Conservation (phyloP, 2,113 vertebrate genomes). For the Callipepla squamata region DNA sequence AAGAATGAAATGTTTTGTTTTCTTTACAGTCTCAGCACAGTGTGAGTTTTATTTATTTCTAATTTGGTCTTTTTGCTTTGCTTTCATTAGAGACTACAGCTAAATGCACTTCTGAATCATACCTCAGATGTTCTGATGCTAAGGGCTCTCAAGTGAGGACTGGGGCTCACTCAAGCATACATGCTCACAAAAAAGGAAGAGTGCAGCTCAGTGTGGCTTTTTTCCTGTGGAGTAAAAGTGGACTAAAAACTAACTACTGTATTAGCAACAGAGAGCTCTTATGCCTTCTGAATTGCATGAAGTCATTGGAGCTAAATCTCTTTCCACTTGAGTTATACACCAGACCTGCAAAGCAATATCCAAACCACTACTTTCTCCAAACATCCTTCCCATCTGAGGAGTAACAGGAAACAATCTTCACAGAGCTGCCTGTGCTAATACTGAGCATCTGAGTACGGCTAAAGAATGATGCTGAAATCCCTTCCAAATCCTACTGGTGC, state of each 20-base stretch:
- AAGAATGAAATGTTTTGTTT: not conserved
- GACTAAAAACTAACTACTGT: slow-evolving; percentile 35
- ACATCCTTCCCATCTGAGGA: not conserved
- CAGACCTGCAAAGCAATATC: slow-evolving; percentile 47
- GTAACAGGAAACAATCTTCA: slow-evolving; percentile 28
- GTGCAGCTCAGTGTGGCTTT: not conserved
- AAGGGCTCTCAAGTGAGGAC: not conserved
- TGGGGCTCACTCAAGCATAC: not conserved
- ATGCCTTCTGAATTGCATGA: slow-evolving; percentile 40
- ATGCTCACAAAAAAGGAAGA: not conserved
- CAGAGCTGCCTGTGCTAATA: not conserved
- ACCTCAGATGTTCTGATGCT: not conserved
- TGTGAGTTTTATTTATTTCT: not conserved
- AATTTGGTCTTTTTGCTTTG: not conserved
- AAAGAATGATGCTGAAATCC: slow-evolving; percentile 12
- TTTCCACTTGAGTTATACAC: slow-evolving; percentile 46
- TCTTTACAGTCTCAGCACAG: not conserved
- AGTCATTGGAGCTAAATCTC: slow-evolving; percentile 44
- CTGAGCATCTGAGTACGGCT: slow-evolving; percentile 39
- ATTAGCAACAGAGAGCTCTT: slow-evolving; percentile 13
- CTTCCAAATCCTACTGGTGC: not conserved
- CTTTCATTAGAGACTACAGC: not conserved
- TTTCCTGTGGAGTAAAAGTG: slow-evolving; percentile 27
- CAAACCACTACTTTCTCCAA: slow-evolving; percentile 28
- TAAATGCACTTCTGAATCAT: not conserved